Conservation (phyloP, 1,140 invertebrate genomes). For the Megalopta genalis region DNA sequence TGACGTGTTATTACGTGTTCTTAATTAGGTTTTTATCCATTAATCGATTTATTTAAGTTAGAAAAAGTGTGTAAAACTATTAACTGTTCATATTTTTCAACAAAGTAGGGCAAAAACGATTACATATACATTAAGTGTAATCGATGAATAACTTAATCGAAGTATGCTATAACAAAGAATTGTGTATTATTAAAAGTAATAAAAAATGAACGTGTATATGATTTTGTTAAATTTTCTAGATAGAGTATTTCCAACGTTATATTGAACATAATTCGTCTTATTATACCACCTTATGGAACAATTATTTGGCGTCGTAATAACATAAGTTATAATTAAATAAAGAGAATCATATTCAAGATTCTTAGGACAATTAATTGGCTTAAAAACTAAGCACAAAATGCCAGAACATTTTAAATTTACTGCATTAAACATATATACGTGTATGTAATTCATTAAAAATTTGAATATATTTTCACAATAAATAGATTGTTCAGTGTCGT, state of each 20-base stretch:
- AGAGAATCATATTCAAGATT: neutral
- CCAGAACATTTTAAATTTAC: slow-evolving; percentile 58
- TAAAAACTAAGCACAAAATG: slow-evolving; percentile 52
- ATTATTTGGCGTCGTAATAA: neutral
- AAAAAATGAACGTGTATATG: neutral
- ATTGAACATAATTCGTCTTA: neutral
- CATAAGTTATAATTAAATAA: neutral
- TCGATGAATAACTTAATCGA: slow-evolving; percentile 12
- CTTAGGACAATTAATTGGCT: neutral
- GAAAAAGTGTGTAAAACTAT: neutral
- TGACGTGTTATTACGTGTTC: slow-evolving; percentile 5
- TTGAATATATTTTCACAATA: neutral
- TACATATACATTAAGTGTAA: neutral
- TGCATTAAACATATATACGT: slow-evolving; percentile 52
- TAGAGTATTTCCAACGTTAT: neutral
- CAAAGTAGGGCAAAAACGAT: slow-evolving; percentile 7
- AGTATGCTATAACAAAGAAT: neutral
- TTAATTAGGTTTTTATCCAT: neutral
- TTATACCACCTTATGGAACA: neutral
- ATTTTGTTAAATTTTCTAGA: slow-evolving; percentile 8
- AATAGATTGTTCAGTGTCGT: neutral
- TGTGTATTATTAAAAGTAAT: neutral
- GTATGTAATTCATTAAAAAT: slow-evolving; percentile 45
- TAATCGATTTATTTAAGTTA: neutral
- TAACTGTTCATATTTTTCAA: slow-evolving; percentile 6